Evolutionary conservation across 2,113 vertebrate species (phyloP).

Genomic region (Nematolebias whitei): DNA sequence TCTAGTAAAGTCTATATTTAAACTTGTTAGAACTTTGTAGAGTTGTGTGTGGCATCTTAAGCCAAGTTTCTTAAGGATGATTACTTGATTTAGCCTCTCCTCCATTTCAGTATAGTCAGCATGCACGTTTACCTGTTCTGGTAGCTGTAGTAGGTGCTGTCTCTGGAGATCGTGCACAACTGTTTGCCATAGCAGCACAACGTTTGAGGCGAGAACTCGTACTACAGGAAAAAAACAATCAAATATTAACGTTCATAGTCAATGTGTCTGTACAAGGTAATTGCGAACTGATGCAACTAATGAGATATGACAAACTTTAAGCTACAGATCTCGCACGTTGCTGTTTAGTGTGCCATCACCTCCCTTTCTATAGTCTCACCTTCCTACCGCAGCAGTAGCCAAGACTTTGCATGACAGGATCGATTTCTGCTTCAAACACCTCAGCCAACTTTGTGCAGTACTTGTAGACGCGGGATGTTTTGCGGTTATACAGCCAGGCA

Average conservation of each 20-base stretch:
- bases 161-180: constrained; percentile 95
- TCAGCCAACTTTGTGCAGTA: constrained; percentile 97
- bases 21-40: not conserved
- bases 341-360: not conserved
- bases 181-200: constrained; percentile 99
- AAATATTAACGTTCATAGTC: not conserved
- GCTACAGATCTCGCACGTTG: not conserved
- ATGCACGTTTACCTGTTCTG: constrained; percentile 90
- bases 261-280: not conserved
- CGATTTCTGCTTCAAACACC: constrained; percentile 97
- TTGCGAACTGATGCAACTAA: not conserved
- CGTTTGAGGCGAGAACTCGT: constrained; percentile 98
- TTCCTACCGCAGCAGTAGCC: constrained; percentile 98
- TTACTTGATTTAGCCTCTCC: not conserved
- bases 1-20: constrained; percentile 1
- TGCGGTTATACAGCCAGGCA: constrained; percentile 98
- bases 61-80: not conserved
- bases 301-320: not conserved
- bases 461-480: constrained; percentile 97
- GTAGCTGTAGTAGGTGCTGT: constrained; percentile 98
- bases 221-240: constrained; percentile 81
- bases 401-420: constrained; percentile 96
- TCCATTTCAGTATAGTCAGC: not conserved
- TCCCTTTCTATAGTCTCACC: constrained; percentile 73
- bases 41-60: not conserved